Evolutionary conservation across 23 tunicate species (phyloP).

Genomic region (Botrylloides violaceus): DNA sequence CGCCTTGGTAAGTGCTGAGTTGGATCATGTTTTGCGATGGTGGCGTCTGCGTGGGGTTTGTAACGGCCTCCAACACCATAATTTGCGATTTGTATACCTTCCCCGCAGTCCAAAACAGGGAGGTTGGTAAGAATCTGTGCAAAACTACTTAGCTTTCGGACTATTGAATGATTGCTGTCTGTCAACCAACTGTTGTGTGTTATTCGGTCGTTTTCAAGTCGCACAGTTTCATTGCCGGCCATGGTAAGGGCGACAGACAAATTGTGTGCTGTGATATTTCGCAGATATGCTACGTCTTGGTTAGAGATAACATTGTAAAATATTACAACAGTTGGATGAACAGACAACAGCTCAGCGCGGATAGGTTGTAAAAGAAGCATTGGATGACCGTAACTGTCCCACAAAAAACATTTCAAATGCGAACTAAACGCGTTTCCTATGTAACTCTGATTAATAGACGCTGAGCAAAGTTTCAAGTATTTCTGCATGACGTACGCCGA

Average conservation of each 20-base stretch:
- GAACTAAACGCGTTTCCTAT: background rate
- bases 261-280: background rate
- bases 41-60: background rate
- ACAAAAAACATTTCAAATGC: background rate
- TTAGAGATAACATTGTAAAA: background rate
- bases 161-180: background rate
- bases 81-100: background rate
- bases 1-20: background rate
- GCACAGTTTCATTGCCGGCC: background rate
- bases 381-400: background rate
- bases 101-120: background rate
- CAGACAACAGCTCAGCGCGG: background rate
- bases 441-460: background rate
- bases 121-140: too few relatives aligned
- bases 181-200: background rate
- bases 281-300: background rate
- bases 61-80: conserved; percentile 10
- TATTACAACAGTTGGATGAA: background rate
- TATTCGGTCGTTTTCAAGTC: background rate
- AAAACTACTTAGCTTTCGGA: too few relatives aligned
- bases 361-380: background rate
- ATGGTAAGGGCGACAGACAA: background rate
- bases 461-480: background rate
- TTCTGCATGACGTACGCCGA: background rate
- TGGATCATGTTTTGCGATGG: too few relatives aligned